Evolutionary conservation across 2,797 vertebrate genomes (phyloP).

Genomic region (Perodicticus potto): DNA sequence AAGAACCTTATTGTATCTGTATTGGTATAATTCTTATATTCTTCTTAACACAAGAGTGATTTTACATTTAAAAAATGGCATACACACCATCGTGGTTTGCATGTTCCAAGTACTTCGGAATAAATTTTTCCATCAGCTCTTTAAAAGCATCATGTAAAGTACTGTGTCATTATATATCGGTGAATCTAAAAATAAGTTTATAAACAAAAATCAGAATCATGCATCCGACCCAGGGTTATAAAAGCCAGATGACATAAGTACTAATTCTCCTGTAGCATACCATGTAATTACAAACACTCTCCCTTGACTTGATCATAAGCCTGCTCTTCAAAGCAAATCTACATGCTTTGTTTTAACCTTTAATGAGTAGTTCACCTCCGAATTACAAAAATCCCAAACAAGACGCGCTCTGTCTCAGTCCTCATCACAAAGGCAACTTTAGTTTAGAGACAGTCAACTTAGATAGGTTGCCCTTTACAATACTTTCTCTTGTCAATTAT

Average conservation of each 20-base stretch:
- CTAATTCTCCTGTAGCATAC: conserved; percentile 30
- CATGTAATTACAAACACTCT: conserved; percentile 72
- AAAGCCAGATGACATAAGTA: conserved; percentile 59
- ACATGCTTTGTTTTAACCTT: conserved; percentile 77
- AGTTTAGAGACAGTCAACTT: conserved; percentile 55
- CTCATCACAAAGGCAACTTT: conserved; percentile 60
- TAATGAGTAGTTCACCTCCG: conserved; percentile 73
- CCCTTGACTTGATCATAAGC: conserved; percentile 69
- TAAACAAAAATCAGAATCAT: conserved; percentile 66
- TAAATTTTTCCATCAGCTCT: conserved; percentile 46
- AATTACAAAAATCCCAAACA: conserved; percentile 79
- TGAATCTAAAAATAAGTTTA: conserved; percentile 73
- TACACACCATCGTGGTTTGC: not conserved
- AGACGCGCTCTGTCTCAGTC: conserved; percentile 60
- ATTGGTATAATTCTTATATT: not conserved
- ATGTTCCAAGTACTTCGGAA: conserved; percentile 49
- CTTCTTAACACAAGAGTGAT: conserved; percentile 9
- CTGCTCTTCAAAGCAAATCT: conserved; percentile 77
- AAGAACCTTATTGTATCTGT: not conserved
- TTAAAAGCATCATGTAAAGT: conserved; percentile 66
- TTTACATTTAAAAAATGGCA: conserved; percentile 48
- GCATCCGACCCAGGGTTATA: conserved; percentile 58
- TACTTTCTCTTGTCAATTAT: conserved; percentile 73
- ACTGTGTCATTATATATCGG: conserved; percentile 56
- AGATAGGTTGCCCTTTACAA: conserved; percentile 73